These are phyloP conservation scores for Tineola bisselliella DNA, from an alignment of 2,888 invertebrate species.

Conservation along the genomic window DNA sequence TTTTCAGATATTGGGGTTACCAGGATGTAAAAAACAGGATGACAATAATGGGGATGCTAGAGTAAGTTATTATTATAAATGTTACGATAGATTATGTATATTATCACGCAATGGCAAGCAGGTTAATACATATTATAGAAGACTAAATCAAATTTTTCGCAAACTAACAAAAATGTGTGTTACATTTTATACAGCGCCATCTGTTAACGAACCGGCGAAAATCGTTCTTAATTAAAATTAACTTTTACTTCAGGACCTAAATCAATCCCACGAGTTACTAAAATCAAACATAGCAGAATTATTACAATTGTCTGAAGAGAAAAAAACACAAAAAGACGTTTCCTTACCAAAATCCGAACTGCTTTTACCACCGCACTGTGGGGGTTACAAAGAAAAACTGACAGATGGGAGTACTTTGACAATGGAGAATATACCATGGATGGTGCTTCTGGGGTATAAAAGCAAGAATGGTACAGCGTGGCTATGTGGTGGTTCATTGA, in stretches of 20 bases:
- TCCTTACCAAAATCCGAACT: not conserved
- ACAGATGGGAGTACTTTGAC: not conserved
- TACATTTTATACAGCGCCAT: too few species aligned
- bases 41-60: not conserved
- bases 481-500: constrained; percentile 76
- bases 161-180: too few species aligned
- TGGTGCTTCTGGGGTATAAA: constrained; percentile 77
- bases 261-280: not conserved
- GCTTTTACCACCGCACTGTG: not conserved
- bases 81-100: too few species aligned
- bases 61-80: not conserved
- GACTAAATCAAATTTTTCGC: too few species aligned
- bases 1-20: not conserved
- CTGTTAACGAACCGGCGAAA: too few species aligned
- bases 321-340: too few species aligned
- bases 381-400: not conserved
- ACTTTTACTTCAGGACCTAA: not conserved
- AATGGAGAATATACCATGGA: constrained; percentile 68
- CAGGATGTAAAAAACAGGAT: not conserved
- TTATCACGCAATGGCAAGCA: too few species aligned
- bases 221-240: too few species aligned
- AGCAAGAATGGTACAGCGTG: constrained; percentile 39
- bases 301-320: not conserved
- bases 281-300: not conserved
- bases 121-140: too few species aligned